Evolutionary conservation across 2,797 vertebrate genomes (phyloP).

Genomic region (Periparus ater): DNA sequence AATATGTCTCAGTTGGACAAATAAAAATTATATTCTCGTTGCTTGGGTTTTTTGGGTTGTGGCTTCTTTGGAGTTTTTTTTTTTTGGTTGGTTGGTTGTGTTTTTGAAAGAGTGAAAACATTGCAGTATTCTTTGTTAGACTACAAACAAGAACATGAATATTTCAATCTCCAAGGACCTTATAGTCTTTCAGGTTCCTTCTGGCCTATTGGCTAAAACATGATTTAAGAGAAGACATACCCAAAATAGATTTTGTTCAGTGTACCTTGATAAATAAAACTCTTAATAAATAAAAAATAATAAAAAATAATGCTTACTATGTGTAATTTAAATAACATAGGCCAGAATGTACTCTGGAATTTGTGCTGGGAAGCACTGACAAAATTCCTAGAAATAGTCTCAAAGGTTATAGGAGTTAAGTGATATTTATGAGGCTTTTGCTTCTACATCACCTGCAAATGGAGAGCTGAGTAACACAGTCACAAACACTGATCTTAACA

Average conservation of each 20-base stretch:
- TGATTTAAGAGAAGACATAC: not conserved
- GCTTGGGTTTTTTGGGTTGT: not conserved
- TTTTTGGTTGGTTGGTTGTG: not conserved
- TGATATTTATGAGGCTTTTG: not conserved
- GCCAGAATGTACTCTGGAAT: not conserved
- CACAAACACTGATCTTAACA: not conserved
- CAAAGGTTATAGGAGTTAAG: not conserved
- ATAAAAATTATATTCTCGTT: not conserved
- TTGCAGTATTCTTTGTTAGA: not conserved
- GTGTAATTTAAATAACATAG: not conserved
- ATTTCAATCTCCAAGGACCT: not conserved
- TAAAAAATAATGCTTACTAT: not conserved
- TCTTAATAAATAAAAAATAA: not conserved
- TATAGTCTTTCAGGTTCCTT: not conserved
- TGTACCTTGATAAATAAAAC: not conserved
- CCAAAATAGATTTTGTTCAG: not conserved
- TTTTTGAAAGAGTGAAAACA: not conserved
- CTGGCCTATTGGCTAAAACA: not conserved
- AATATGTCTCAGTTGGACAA: not conserved
- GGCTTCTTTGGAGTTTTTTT: not conserved
- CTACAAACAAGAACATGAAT: not conserved
- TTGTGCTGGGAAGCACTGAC: not conserved
- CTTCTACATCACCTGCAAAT: not conserved
- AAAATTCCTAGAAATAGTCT: not conserved
- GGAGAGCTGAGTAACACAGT: not conserved